Conservation (phyloP, 1,140 invertebrate genomes). For the Laupala kohalensis region DNA sequence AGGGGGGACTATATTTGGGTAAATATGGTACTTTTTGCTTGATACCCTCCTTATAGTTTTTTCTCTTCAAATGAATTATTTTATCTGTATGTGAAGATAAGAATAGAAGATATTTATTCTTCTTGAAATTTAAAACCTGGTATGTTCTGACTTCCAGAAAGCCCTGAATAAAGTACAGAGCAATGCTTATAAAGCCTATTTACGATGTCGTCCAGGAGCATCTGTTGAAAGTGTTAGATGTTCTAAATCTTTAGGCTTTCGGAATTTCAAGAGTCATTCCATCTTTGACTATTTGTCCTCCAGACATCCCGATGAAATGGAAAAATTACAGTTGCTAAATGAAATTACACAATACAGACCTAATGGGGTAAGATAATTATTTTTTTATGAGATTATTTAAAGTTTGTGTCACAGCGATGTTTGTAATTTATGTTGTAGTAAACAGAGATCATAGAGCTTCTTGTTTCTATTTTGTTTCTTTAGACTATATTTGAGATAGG, state of each 20-base stretch:
- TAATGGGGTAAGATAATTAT: conserved; percentile 49
- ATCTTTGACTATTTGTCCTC: conserved; percentile 38
- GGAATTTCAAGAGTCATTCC: conserved; percentile 41
- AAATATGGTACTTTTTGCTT: neutral
- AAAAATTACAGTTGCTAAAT: conserved; percentile 39
- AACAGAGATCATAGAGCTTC: neutral
- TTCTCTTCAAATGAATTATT: neutral
- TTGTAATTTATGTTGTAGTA: neutral
- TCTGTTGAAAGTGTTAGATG: conserved; percentile 79
- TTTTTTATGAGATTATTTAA: neutral
- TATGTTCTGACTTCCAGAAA: conserved; percentile 31
- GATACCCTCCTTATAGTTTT: neutral
- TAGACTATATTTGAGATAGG: conserved; percentile 93
- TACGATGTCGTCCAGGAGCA: conserved; percentile 69
- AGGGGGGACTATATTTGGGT: too few relatives aligned
- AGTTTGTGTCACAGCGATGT: neutral
- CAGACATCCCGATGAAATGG: conserved; percentile 26
- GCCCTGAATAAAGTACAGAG: conserved; percentile 61
- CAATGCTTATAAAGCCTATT: conserved; percentile 86
- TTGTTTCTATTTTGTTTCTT: conserved; percentile 23
- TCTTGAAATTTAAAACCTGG: neutral
- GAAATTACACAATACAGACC: conserved; percentile 75
- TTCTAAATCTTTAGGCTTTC: conserved; percentile 50
- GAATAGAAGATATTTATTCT: neutral
- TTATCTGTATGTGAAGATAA: too few relatives aligned